Conservation (phyloP, 23 tunicate species). For the Clavelina lepadiformis region DNA sequence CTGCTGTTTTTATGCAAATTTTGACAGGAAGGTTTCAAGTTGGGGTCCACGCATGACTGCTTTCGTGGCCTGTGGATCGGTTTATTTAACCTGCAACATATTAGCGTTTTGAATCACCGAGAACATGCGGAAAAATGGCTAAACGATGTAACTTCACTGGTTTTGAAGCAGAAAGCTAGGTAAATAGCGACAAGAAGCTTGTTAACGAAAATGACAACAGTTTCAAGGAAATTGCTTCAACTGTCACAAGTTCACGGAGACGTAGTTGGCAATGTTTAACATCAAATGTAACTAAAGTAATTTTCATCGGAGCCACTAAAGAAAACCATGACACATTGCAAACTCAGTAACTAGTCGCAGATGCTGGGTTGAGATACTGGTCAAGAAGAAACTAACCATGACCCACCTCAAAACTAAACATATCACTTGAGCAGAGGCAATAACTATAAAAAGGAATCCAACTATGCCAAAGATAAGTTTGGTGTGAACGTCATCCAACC, state of each 20-base stretch:
- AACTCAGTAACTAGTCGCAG: not conserved
- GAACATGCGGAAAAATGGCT: too few relatives aligned
- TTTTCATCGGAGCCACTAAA: too few relatives aligned
- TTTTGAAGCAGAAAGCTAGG: too few relatives aligned
- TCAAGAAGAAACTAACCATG: not conserved
- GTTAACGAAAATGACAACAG: too few relatives aligned
- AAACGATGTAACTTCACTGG: too few relatives aligned
- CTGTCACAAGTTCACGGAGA: too few relatives aligned
- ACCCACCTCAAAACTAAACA: conserved; percentile 74
- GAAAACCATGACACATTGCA: not conserved
- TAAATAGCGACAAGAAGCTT: too few relatives aligned
- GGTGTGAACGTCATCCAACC: conserved; percentile 70
- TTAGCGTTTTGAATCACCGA: not conserved
- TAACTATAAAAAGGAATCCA: conserved; percentile 59
- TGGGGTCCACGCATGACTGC: not conserved
- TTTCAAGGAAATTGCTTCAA: too few relatives aligned
- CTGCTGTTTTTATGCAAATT: not conserved
- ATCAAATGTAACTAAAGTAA: too few relatives aligned
- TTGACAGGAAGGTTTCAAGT: too few relatives aligned
- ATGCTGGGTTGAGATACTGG: not conserved
- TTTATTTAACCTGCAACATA: conserved; percentile 15
- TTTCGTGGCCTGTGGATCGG: conserved; percentile 5
- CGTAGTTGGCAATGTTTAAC: too few relatives aligned
- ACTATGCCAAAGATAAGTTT: conserved; percentile 54
- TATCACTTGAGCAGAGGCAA: conserved; percentile 57